phyloP scores from a whole-genome alignment of 2,888 invertebrate genomes.

The Phania funesta region DNA sequence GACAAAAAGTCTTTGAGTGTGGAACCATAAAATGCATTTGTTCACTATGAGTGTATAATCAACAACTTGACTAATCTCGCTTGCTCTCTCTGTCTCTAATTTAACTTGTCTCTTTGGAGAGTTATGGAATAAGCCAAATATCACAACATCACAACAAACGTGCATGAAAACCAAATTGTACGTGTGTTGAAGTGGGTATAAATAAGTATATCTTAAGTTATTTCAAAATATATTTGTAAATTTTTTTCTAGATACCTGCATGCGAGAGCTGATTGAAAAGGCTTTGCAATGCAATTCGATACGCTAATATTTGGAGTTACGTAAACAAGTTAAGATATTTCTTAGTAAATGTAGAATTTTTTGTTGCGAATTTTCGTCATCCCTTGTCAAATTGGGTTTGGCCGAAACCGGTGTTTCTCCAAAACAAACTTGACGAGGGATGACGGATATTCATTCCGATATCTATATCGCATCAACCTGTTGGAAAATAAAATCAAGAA shows the following conservation, averaged over 20 bases:
- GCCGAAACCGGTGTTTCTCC: no score
- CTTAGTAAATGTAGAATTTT: not conserved
- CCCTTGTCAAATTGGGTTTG: no score
- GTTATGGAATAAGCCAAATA: slow-evolving; percentile 48
- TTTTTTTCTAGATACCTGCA: not conserved
- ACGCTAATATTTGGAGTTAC: not conserved
- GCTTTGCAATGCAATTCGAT: not conserved
- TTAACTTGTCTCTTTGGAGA: not conserved
- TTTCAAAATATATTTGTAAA: slow-evolving; percentile 54
- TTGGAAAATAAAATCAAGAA: no score
- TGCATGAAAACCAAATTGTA: slow-evolving; percentile 51
- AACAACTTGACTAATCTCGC: slow-evolving; percentile 39
- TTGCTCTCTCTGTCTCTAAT: not conserved
- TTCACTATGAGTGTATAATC: slow-evolving; percentile 76
- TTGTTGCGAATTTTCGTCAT: no score
- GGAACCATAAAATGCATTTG: slow-evolving; percentile 65
- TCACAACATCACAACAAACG: slow-evolving; percentile 44
- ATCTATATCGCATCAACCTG: no score
- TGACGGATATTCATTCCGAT: no score
- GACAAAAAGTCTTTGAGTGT: slow-evolving; percentile 24
- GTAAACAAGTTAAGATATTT: not conserved
- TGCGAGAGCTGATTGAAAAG: slow-evolving; percentile 5
- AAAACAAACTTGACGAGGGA: no score
- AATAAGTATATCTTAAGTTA: slow-evolving; percentile 69
- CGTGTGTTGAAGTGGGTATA: slow-evolving; percentile 36